Conservation (phyloP, 92 coral and sea anemone genomes). For the Micromussa lordhowensis region DNA sequence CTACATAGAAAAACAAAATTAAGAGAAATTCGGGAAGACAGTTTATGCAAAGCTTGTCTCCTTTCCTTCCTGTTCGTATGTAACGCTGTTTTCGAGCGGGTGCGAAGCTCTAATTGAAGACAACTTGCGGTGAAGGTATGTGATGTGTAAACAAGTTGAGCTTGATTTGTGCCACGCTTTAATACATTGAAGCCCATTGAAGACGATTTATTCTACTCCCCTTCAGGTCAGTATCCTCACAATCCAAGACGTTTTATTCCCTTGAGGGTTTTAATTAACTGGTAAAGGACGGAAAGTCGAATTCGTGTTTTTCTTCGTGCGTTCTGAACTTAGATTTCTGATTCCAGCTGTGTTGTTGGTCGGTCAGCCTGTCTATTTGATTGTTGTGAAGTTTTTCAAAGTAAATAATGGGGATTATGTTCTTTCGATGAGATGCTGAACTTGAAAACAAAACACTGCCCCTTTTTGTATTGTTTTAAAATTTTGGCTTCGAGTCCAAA, state of each 20-base stretch:
- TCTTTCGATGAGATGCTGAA: neutral
- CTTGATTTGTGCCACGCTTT: conserved; percentile 1
- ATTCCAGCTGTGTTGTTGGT: conserved; percentile 3
- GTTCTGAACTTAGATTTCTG: neutral
- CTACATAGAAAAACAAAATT: neutral
- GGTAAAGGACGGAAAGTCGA: neutral
- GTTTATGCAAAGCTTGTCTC: neutral
- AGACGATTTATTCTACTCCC: neutral
- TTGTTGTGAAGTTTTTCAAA: neutral
- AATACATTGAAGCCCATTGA: neutral
- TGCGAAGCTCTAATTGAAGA: neutral
- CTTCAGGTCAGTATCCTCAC: neutral
- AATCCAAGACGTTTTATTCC: neutral
- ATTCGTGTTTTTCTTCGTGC: neutral
- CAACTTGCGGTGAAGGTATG: conserved; percentile 40
- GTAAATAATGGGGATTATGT: conserved; percentile 8
- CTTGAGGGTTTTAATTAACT: neutral
- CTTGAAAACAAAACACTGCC: neutral
- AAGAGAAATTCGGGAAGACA: neutral
- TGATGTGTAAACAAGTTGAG: conserved; percentile 2
- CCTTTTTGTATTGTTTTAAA: neutral
- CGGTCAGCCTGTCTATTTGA: neutral
- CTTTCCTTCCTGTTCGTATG: neutral
- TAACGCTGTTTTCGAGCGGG: neutral
- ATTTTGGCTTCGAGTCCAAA: neutral